Evolutionary conservation across 2,113 vertebrate genomes (phyloP), one percentile per base, ranked within the genome.

Genomic region (Thermophis baileyi): DNA sequence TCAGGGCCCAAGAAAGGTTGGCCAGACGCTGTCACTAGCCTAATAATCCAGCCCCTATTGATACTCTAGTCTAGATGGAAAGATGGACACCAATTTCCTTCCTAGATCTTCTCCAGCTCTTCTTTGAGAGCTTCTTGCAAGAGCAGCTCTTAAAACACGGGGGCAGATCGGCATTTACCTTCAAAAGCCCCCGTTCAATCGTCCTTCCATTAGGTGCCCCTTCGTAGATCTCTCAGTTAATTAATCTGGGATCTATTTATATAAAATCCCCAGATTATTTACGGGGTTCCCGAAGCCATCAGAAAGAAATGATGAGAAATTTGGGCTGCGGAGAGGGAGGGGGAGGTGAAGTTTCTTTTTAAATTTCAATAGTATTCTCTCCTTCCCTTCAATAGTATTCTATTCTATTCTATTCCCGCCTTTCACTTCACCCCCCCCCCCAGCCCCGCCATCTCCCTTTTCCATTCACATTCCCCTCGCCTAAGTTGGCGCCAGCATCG

Each of bases 401-500:
- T 46, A 8, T 44, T 30, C 27, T 9, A 57, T 9, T 25, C 55
- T 25, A 57, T 22, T 22, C 60, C 44, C 89, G 6, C 60, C 7
- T 20, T 18, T 12, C 54, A 12, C 60, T 22, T 30, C 27, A 63
- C 60, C 9, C 57, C 22, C 57, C 60, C 10, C 9, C 55, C 22
- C 55, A 7, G 0, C 57, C 4, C 35, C 40, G 96, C 96, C 96
- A 97, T 97, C 20, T 85, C 91, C 81, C 87, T 55, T 81, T 97
- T 96, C 96, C 98, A 98, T 97, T 97, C 98, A 97, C 98, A 98
- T 98, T 97, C 97, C 97, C 97, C 97, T 97, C 93, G 97, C 97
- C 97, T 97, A 97, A 94, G 96, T 98, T 98, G 98, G 98, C 98
- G 98, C 98, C 98, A 98, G 98, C 97, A 97, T 97, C 97, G 97